phyloP scores from a whole-genome alignment of 2,888 invertebrate genomes.

The Troides oblongomaculatus region DNA sequence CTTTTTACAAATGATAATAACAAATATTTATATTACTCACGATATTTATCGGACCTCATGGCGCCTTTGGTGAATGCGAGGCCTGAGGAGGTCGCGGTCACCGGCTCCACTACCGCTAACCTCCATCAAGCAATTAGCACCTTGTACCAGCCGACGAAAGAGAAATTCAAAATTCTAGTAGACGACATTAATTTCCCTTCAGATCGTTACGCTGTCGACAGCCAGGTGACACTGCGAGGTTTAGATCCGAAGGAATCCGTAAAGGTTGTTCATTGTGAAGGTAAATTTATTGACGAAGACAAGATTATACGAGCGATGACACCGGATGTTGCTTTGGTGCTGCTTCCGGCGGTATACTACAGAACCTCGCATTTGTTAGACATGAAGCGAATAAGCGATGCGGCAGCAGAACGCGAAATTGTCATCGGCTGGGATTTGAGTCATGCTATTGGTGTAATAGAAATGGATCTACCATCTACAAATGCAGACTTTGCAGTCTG shows the following conservation, averaged over 20 bases:
- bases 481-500: conserved; percentile 67
- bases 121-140: conserved; percentile 66
- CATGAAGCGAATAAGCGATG: conserved; percentile 55
- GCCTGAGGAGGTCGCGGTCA: conserved; percentile 53
- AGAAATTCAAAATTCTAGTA: conserved; percentile 61
- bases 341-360: conserved; percentile 61
- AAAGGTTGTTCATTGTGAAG: conserved; percentile 55
- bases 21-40: conserved; percentile 60
- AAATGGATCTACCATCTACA: conserved; percentile 56
- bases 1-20: conserved; percentile 56
- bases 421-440: conserved; percentile 67
- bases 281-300: conserved; percentile 54
- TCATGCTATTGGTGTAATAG: conserved; percentile 60
- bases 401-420: conserved; percentile 54
- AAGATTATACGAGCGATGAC: conserved; percentile 64
- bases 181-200: conserved; percentile 68
- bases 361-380: conserved; percentile 64
- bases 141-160: conserved; percentile 58
- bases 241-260: conserved; percentile 59
- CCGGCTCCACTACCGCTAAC: conserved; percentile 55
- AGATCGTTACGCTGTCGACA: conserved; percentile 65
- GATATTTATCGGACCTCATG: conserved; percentile 52
- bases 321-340: conserved; percentile 54
- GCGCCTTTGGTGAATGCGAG: conserved; percentile 60
- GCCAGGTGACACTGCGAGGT: conserved; percentile 62